Conservation (phyloP, 2,888 invertebrate species). For the Limnephilus auricula region DNA sequence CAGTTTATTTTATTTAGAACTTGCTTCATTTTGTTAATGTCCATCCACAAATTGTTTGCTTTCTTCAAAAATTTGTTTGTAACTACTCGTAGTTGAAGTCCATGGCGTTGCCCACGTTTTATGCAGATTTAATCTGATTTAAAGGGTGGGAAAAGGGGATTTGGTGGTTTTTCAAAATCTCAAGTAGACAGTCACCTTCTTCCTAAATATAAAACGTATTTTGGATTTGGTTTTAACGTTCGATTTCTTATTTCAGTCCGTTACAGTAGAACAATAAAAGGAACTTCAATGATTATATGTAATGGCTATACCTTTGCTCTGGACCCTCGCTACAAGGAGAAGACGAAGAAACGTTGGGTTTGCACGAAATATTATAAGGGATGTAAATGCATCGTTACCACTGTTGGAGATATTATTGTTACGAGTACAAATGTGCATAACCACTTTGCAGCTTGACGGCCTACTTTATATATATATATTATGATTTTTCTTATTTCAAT, state of each 20-base stretch:
- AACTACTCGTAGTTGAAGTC: no score
- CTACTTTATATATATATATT: background rate
- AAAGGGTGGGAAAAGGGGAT: no score
- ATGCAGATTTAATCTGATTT: no score
- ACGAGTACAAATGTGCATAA: background rate
- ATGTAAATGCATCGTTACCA: slow-evolving; percentile 40
- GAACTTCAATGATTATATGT: background rate
- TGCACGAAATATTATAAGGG: slow-evolving; percentile 28
- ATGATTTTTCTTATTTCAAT: background rate
- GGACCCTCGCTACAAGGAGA: slow-evolving; percentile 3
- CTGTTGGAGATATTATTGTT: slow-evolving; percentile 18
- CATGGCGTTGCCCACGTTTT: no score
- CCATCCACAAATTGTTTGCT: no score
- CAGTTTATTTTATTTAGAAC: no score
- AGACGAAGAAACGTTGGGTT: slow-evolving; percentile 43
- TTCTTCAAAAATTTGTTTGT: no score
- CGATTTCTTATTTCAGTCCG: background rate
- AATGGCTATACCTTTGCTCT: background rate
- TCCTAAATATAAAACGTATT: no score
- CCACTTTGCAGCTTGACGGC: background rate
- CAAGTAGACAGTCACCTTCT: no score
- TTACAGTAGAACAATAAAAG: background rate
- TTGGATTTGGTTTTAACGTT: background rate
- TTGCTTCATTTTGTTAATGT: no score
- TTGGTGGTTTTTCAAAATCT: no score